Evolutionary conservation across 1,140 invertebrate genomes (phyloP), one percentile per base, ranked within the genome.

Genomic region (Meloidogyne floridensis): DNA sequence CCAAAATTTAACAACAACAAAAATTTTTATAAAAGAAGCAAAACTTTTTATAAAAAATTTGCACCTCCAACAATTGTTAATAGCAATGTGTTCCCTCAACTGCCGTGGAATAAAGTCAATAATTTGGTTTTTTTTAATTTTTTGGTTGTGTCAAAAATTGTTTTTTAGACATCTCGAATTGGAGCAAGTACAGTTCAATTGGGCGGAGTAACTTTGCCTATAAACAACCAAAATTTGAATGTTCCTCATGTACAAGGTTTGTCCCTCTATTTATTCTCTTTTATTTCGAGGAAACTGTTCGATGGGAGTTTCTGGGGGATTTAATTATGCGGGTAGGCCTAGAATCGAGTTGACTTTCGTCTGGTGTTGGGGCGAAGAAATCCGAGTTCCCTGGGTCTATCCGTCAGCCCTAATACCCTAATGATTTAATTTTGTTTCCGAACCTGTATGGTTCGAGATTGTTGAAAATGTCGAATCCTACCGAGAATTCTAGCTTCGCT

Each of bases 1-100:
- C 59, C 59, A n/a, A 65, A 65, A 65, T 65, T 65, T 65, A 65
- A n/a, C n/a, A 65, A 13, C 56, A n/a, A 18, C 59, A 65, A n/a
- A n/a, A n/a, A 6, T 65, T 65, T 5, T 65, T 15, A n/a, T 65
- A 65, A 65, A 3, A 65, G 59, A 8, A 65, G n/a, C n/a, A 65
- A 65, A 65, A n/a, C 2, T n/a, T 65, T 65, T 65, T 18, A 65
- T 65, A 65, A n/a, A 65, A 65, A 15, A 15, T 59, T 59, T 59
- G 3, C 56, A 59, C 53, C 53, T 8, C 53, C 53, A 54, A 54
- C 53, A 9, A 10, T 15, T 15, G 13, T 59, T 59, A 13, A 13
- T 15, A 15, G 0, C 3, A 15, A 15, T 10, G n/a, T n/a, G 7
- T 65, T 65, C n/a, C 59, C 59, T 65, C n/a, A 15, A 65, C 15